These are phyloP conservation scores for Iguana delicatissima DNA, from an alignment of 2,797 vertebrate genomes.

Conservation along the genomic window DNA sequence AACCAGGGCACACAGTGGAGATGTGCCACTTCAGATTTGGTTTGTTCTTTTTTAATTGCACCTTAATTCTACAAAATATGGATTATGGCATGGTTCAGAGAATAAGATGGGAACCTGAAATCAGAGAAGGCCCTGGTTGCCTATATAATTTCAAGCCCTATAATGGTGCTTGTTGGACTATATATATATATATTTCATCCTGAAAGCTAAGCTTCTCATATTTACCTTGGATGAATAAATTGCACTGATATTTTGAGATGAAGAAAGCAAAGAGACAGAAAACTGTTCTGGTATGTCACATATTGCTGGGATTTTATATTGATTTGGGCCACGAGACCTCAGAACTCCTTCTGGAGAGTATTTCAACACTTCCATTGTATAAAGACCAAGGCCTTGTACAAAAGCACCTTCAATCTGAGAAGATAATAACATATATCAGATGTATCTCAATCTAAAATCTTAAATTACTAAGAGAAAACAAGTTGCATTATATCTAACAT, in stretches of 20 bases:
- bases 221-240: constrained; percentile 61
- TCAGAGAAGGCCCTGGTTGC: not conserved
- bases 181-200: no score
- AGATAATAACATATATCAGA: not conserved
- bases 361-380: constrained; percentile 84
- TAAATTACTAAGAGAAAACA: not conserved
- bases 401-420: constrained; percentile 85
- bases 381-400: constrained; percentile 85
- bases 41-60: not conserved
- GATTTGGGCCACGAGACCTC: constrained; percentile 74
- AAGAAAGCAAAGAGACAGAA: constrained; percentile 48
- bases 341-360: constrained; percentile 83
- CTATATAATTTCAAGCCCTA: not conserved
- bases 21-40: not conserved
- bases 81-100: not conserved
- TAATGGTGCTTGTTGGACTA: not conserved
- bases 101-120: not conserved
- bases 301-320: constrained; percentile 55
- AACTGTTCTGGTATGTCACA: constrained; percentile 56
- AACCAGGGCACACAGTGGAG: not conserved
- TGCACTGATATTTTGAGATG: constrained; percentile 42
- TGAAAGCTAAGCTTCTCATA: not conserved
- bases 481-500: not conserved
- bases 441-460: not conserved
- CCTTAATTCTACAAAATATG: not conserved